Conservation (phyloP, 2,797 vertebrate species). For the Xerus rutilus region DNA sequence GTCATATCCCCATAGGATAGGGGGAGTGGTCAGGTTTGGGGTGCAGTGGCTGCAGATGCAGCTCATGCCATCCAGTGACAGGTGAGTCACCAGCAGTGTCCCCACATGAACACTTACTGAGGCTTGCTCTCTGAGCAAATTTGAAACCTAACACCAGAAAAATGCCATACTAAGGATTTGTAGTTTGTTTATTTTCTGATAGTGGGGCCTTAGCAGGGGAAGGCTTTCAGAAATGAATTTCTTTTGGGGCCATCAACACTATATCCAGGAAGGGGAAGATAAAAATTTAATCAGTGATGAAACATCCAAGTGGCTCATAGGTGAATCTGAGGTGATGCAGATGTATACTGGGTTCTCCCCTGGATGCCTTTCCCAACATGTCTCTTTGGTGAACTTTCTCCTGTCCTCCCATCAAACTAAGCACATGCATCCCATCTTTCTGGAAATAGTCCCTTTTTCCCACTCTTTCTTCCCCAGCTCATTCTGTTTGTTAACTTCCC, state of each 20-base stretch:
- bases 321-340: neutral
- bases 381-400: neutral
- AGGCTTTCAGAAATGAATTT: neutral
- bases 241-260: neutral
- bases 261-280: neutral
- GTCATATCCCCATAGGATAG: neutral
- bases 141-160: neutral
- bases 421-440: neutral
- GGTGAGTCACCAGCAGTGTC: rapidly evolving
- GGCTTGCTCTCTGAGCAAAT: neutral
- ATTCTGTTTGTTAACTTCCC: neutral
- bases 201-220: neutral
- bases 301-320: neutral
- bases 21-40: neutral
- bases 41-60: neutral
- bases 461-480: neutral
- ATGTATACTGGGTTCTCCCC: neutral
- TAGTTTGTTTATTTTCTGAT: slow-evolving; percentile 43
- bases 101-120: rapidly evolving
- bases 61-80: neutral
- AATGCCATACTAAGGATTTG: slow-evolving; percentile 8
- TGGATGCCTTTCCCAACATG: neutral
- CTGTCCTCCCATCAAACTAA: neutral
- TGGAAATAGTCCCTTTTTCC: neutral
- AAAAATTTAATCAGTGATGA: neutral